Evolutionary conservation across 1,140 invertebrate genomes (phyloP).

Genomic region (Anastrepha ludens): DNA sequence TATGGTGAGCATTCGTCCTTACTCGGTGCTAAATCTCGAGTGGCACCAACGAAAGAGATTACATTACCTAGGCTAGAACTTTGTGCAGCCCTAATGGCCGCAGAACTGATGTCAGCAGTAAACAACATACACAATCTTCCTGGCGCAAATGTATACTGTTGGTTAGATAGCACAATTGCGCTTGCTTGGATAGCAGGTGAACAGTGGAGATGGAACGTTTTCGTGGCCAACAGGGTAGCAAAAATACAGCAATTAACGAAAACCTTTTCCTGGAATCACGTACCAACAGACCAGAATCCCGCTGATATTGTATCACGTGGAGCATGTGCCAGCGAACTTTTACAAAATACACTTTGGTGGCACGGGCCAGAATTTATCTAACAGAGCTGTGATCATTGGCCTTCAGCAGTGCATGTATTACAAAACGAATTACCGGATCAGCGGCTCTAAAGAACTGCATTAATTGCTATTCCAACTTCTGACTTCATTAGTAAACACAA

Average conservation of each 20-base stretch:
- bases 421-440: slow-evolving; percentile 53
- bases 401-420: background rate
- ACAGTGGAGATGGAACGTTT: slow-evolving; percentile 55
- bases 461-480: background rate
- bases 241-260: slow-evolving; percentile 68
- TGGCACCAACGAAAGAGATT: background rate
- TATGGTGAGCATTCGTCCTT: background rate
- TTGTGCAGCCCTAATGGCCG: background rate
- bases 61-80: slow-evolving; percentile 10
- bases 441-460: slow-evolving; percentile 25
- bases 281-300: slow-evolving; percentile 68
- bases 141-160: background rate
- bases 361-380: slow-evolving; percentile 61
- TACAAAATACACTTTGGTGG: slow-evolving; percentile 69
- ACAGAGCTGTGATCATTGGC: slow-evolving; percentile 53
- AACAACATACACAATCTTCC: background rate
- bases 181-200: background rate
- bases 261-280: slow-evolving; percentile 65
- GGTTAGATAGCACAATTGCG: slow-evolving; percentile 28
- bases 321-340: slow-evolving; percentile 60
- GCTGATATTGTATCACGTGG: slow-evolving; percentile 74
- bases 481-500: slow-evolving; percentile 14
- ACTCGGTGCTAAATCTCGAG: slow-evolving; percentile 24
- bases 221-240: slow-evolving; percentile 67
- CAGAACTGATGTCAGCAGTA: background rate